Base-by-base conservation (phyloP, 2,797 vertebrate species). In the Labroides dimidiatus region DNA sequence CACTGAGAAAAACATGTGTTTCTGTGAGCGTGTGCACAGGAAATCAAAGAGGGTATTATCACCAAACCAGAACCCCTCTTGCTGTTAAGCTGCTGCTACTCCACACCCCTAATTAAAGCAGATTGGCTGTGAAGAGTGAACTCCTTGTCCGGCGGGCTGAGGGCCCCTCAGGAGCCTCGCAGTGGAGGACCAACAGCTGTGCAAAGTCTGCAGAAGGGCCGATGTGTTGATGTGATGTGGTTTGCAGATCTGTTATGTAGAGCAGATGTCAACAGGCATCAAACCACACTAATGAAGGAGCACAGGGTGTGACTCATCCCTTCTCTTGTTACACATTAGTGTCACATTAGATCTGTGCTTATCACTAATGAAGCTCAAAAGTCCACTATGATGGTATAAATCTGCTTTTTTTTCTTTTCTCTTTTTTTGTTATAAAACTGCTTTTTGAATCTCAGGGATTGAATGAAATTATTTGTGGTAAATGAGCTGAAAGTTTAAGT, bases 101-200 rank as follows among this genome's bases (percentile, higher is more conserved):
- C 17, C 9, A 8, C 4, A 52, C 57, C 72, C 64, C 56, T 74
- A 81, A 84, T 87, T 80, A 78, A 56, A 58, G 63, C 17, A 78
- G 73, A 89, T 78, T 75, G 75, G n/a, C 13, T 78, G 66, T 59
- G 79, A 67, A 70, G 41, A 80, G 74, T 72, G 64, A 61, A 49
- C 43, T 54, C 61, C 49, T 76, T 11, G 8, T 67, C 55, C 14
- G 10, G 59, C n/a, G 64, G 33, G 24, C 36, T 12, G 69, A 80
- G 44, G 43, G 55, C 37, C 63, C 67, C 66, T 64, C 6, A 0
- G 42, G 68, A 82, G 63, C 41, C 10, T 20, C 62, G 12, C 16
- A 15, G 57, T 0, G 8, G 54, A 59, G 55, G 21, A 66, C 49
- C 43, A 11, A 56, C 75, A 83, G 64, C 78, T 78, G 76, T 1